Base-by-base conservation (phyloP, 2,888 invertebrate genomes). In the Therioaphis trifolii region DNA sequence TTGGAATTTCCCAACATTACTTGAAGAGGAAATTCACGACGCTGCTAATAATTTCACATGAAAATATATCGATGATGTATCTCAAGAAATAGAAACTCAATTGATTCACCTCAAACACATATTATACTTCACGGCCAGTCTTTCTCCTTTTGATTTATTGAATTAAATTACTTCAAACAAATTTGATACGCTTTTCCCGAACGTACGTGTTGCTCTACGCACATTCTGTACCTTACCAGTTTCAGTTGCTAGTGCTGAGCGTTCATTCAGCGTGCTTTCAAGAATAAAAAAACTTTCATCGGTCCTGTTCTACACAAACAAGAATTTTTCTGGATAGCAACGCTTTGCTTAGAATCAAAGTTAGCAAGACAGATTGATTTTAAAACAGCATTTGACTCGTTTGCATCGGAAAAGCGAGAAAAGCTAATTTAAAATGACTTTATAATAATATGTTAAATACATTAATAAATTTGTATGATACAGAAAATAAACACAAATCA, bases 181-280 rank as follows among this genome's bases (percentile, higher is more conserved):
- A n/a, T 66, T 78, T 29, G 68, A 66, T 43, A 43, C 66, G 14
- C 14, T 78, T 29, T 63, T 68, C 66, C n/a, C 78, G n/a, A 63
- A 78, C 29, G 46, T 78, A 15, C 7, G 29, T 78, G 66, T 43
- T 12, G 68, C 66, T 15, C 27, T 78, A 46, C 11, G 68, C 21
- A 78, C 66, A 66, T 78, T 78, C 66, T 78, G 78, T 46, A 78
- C 66, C 15, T 46, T 78, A n/a, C 66, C 78, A 21, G 78, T 66
- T 14, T 66, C 78, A 9, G 78, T 78, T 29, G 78, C 78, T 11
- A 66, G 40, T 46, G 68, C 29, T 46, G 63, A 78, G 43, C 43
- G 43, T 18, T 66, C 66, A 9, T 78, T 78, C 78, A 78, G 66
- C 43, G 24, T 35, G 5, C 46, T 78, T 21, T 46, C 77, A 27